Evolutionary conservation across 2,113 vertebrate species (phyloP).

Genomic region (Cromileptes altivelis): DNA sequence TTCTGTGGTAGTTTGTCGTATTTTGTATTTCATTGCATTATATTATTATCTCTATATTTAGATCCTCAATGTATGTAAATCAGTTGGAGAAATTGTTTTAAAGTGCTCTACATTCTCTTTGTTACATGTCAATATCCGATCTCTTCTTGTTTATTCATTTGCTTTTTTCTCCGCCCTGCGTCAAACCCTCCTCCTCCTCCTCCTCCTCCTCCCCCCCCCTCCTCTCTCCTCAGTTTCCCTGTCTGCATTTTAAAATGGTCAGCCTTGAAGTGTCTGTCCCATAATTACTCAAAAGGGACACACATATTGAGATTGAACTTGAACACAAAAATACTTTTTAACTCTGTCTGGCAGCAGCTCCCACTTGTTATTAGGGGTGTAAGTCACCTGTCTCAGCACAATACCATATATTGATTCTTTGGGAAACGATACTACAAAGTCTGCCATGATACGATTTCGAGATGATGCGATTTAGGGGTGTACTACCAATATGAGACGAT

Average conservation of each 20-base stretch:
- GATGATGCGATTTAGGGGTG: too few relatives aligned
- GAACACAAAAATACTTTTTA: not conserved
- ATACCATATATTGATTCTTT: too few relatives aligned
- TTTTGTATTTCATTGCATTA: not conserved
- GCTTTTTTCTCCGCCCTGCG: not conserved
- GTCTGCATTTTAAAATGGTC: constrained; percentile 12
- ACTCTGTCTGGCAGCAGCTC: not conserved
- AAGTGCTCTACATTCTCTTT: not conserved
- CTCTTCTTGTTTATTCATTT: not conserved
- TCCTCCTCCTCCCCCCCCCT: not conserved
- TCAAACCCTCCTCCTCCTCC: not conserved
- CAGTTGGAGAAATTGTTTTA: not conserved
- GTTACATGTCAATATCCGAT: not conserved
- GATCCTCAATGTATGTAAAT: not conserved
- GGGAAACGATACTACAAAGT: too few relatives aligned
- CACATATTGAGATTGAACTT: not conserved
- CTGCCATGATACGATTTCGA: too few relatives aligned
- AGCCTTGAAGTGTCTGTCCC: constrained; percentile 15
- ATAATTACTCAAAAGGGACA: not conserved
- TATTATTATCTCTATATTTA: not conserved
- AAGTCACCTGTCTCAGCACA: too few relatives aligned
- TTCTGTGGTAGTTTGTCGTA: not conserved
- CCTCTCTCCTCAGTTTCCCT: not conserved
- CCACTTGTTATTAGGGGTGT: too few relatives aligned
- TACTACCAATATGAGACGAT: too few relatives aligned